Evolutionary conservation across 2,113 vertebrate genomes (phyloP), one percentile per base, ranked within the genome.

Genomic region (Pardalotus punctatus): DNA sequence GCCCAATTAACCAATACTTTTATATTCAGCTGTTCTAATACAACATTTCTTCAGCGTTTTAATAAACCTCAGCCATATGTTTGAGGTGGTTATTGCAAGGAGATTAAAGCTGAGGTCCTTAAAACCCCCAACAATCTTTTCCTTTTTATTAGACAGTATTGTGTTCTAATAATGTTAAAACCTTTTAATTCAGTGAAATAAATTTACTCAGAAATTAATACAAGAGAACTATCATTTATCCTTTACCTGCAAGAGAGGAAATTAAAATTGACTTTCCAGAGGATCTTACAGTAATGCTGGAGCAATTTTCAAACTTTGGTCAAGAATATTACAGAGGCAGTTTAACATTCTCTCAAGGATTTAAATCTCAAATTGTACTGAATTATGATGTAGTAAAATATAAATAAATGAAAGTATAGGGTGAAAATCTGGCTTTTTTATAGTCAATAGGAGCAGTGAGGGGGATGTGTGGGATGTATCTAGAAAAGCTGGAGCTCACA

Each of bases 141-240:
- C 86, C 53, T 73, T 95, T 86, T 93, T 90, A 93, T 95, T 92
- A 90, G 60, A 36, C 40, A 74, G 38, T 40, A 86, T 81, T 90
- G 67, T 93, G 51, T 77, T 88, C 47, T 83, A 90, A 88, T 86
- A 90, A 86, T 81, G 56, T 61, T 86, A 81, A 93, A 94, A 96
- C 9, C 71, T 86, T 94, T 90, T 94, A 95, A 96, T 96, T 87
- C 82, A 47, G 71, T 40, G 86, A 93, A 96, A 92, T 80, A 92
- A 95, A 93, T 95, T 94, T 82, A 88, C 86, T 90, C 50, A 77
- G 81, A 92, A 93, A 82, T 90, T 80, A 92, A 88, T 93, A 78
- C 82, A 33, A 62, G 47, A n/a, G 88, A 93, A 58, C 62, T 90
- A 86, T 78, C 82, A 73, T 82, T 83, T 88, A 86, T 47, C 23